A percentile compares a stretch with the other conserved stretches of the same genome.
phyloP scores from a whole-genome alignment of 2,888 invertebrate genomes.

The Limulus polyphemus region DNA sequence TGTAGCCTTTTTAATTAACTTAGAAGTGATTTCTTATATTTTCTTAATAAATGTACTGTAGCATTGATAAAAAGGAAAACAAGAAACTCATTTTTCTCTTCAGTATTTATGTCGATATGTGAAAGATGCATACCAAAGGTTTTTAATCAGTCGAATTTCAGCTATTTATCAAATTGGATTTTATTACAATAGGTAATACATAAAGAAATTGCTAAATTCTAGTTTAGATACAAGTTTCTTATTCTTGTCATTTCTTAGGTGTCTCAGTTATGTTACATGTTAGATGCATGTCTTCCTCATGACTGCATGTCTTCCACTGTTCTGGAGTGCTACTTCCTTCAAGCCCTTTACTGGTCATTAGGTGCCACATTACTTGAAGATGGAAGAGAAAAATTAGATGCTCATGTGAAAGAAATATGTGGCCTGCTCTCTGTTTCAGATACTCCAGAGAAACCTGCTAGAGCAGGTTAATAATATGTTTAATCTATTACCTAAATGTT shows the following conservation, averaged over 20 bases:
- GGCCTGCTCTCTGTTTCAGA: slow-evolving; percentile 59
- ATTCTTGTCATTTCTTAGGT: slow-evolving; percentile 44
- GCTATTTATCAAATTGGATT: too few relatives aligned
- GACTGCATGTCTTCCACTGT: slow-evolving; percentile 36
- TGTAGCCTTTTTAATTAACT: too few relatives aligned
- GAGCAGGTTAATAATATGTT: slow-evolving; percentile 28
- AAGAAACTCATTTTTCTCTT: too few relatives aligned
- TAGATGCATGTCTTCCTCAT: slow-evolving; percentile 51
- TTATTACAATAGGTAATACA: too few relatives aligned
- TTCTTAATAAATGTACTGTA: too few relatives aligned
- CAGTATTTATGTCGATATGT: too few relatives aligned
- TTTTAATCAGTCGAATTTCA: too few relatives aligned
- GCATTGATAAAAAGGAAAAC: too few relatives aligned
- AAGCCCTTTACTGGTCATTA: slow-evolving; percentile 69
- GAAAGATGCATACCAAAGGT: too few relatives aligned
- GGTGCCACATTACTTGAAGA: slow-evolving; percentile 63
- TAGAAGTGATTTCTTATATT: too few relatives aligned
- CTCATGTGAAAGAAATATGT: slow-evolving; percentile 58
- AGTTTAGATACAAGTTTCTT: too few relatives aligned
- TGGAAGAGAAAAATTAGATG: slow-evolving; percentile 59
- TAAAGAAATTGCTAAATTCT: too few relatives aligned
- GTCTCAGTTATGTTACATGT: slow-evolving; percentile 64
- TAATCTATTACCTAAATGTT: neutral
- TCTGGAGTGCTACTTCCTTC: slow-evolving; percentile 57
- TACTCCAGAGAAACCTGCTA: slow-evolving; percentile 33